Base-by-base conservation (phyloP, 1,140 invertebrate species). In the Drosophila funebris region DNA sequence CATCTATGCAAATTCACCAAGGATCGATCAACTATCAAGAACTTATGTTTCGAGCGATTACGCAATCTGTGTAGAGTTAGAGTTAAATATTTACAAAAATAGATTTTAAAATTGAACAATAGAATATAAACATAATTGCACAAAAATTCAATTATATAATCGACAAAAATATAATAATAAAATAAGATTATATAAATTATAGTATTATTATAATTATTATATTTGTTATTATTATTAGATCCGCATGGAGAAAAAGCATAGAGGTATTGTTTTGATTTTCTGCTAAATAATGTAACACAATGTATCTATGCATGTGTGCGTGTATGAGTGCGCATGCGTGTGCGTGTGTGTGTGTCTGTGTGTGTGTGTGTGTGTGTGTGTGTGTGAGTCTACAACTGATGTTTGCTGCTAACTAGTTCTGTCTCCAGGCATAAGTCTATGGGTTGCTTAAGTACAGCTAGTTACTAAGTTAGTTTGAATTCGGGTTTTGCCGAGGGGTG, bases 381-480 rank as follows among this genome's bases (percentile, higher is more conserved):
- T 64, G 39, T 63, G 50, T 46, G 29, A 18, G 14, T 31, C 7
- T 43, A 22, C 7, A 33, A 14, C 16, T 43, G 20, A 24, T 24
- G 22, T 24, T 9, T 50, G 33, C n/a, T 58, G 44, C 27, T 39
- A 52, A 29, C 27, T 54, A 41, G 20, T 37, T 13, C 4, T 31
- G 43, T 41, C n/a, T 37, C 14, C 9, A 31, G 8, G 20, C 33
- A 46, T 57, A 66, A 56, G 62, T 57, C 29, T 37, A 67, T 57
- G 53, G 33, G 36, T 70, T 56, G 50, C 31, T 71, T 71, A 71
- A 71, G 68, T 71, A 71, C 68, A 56, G 33, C 44, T 57, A 57
- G 43, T 44, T 36, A 29, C 50, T 56, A 37, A 41, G 20, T 54
- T 31, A 11, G 11, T 22, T 29, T 46, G 13, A 46, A 37, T 46